Base-by-base conservation (phyloP, 1,140 invertebrate genomes). In the Macrostomum lignano region DNA sequence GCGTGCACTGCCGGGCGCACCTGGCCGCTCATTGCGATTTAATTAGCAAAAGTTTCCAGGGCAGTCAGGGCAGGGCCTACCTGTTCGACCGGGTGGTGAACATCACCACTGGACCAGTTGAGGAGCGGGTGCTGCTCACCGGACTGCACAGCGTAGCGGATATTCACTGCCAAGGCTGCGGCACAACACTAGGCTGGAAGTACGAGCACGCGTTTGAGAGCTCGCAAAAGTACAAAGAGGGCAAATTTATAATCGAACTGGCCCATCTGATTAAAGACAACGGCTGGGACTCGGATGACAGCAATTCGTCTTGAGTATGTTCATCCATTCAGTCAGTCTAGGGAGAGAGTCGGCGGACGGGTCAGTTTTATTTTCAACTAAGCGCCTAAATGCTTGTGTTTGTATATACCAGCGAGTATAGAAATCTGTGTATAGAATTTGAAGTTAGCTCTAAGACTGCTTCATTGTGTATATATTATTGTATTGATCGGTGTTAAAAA, bases 241-340 rank as follows among this genome's bases (percentile, higher is more conserved):
- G 91, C 40, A 98, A 98, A 65, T 98, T 79, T 63, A 98, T 98
- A 55, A 96, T 98, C 51, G 91, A 98, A 63, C 66, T 98, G 58
- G 86, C 84, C 35, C 91, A 98, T 62, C 96, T 98, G 84, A 93
- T 98, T 55, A 98, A 98, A 61, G 88, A 98, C 60, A 98, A 98
- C 67, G 86, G 84, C 10, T 60, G 55, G 57, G 54, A 57, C 39
- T 53, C 3, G 14, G 32, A 17, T 3, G 14, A 28, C 15, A 14
- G 14, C 9, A n/a, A n/a, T n/a, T n/a, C n/a, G n/a, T n/a, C n/a
- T n/a, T n/a, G n/a, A n/a, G n/a, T n/a, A n/a, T n/a, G n/a, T n/a
- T n/a, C n/a, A n/a, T n/a, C n/a, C n/a, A n/a, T n/a, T n/a, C n/a
- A n/a, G n/a, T n/a, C n/a, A n/a, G n/a, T n/a, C n/a, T n/a, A n/a